These are phyloP conservation scores for Paedocypris sp. DNA, from an alignment of 2,113 vertebrate genomes.

Conservation along the genomic window DNA sequence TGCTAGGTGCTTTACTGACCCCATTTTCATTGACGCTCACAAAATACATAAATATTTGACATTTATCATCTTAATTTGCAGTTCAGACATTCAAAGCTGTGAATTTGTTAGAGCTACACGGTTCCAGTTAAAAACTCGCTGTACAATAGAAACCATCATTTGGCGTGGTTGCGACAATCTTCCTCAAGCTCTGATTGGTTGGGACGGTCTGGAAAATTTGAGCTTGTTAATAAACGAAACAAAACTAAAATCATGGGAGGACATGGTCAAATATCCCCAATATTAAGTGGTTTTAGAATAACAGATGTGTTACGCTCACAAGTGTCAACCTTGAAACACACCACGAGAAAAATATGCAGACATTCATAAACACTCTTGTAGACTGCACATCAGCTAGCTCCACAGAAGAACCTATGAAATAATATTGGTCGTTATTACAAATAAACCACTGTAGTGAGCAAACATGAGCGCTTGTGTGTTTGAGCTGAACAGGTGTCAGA, in stretches of 20 bases:
- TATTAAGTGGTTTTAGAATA: too few species aligned
- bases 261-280: too few species aligned
- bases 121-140: constrained; percentile 92
- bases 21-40: constrained; percentile 82
- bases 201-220: too few species aligned
- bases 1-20: constrained; percentile 67
- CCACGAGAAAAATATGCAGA: neutral
- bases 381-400: neutral
- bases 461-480: too few species aligned
- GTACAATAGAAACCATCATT: constrained; percentile 99
- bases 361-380: neutral
- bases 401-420: neutral
- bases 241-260: too few species aligned
- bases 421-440: too few species aligned
- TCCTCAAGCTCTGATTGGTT: constrained; percentile 64
- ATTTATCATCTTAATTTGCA: constrained; percentile 92
- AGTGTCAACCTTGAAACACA: constrained; percentile 7
- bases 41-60: constrained; percentile 98
- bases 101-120: constrained; percentile 99
- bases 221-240: too few species aligned
- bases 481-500: too few species aligned
- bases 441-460: too few species aligned
- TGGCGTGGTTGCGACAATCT: constrained; percentile 98
- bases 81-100: constrained; percentile 98
- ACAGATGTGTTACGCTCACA: too few species aligned